These are phyloP conservation scores for Cryptosula pallasiana DNA, from an alignment of 2,888 invertebrate species.

Conservation along the genomic window DNA sequence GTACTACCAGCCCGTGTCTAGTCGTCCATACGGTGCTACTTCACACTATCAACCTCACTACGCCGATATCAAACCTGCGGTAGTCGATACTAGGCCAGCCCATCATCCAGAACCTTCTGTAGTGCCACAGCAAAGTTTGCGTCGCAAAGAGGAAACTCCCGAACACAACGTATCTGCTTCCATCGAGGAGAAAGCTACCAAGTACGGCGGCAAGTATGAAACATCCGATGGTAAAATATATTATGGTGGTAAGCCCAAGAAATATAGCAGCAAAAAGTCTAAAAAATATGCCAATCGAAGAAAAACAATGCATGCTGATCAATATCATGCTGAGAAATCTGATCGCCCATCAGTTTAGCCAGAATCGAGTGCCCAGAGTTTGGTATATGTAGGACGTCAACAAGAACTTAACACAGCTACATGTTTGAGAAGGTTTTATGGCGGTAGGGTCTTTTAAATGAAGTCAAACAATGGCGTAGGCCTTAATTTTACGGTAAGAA, in stretches of 20 bases:
- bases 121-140: background rate
- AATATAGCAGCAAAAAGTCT: constrained; percentile 15
- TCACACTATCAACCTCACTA: background rate
- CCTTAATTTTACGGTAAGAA: no score
- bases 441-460: no score
- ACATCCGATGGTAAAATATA: constrained; percentile 12
- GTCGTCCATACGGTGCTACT: constrained; percentile 8
- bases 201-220: constrained; percentile 17
- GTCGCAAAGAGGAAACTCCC: constrained; percentile 6
- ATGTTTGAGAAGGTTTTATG: no score
- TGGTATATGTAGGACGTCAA: no score
- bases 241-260: constrained; percentile 6
- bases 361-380: no score
- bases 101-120: background rate
- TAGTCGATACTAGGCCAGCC: background rate
- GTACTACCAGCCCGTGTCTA: constrained; percentile 16
- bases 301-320: constrained; percentile 4
- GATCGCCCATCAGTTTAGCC: constrained; percentile 7
- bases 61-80: constrained; percentile 10
- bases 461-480: no score
- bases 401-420: no score
- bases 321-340: background rate
- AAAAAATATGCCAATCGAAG: background rate
- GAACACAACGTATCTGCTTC: constrained; percentile 15
- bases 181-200: constrained; percentile 14